Evolutionary conservation across 2,113 vertebrate species (phyloP).

Genomic region (Mohoua ochrocephala): DNA sequence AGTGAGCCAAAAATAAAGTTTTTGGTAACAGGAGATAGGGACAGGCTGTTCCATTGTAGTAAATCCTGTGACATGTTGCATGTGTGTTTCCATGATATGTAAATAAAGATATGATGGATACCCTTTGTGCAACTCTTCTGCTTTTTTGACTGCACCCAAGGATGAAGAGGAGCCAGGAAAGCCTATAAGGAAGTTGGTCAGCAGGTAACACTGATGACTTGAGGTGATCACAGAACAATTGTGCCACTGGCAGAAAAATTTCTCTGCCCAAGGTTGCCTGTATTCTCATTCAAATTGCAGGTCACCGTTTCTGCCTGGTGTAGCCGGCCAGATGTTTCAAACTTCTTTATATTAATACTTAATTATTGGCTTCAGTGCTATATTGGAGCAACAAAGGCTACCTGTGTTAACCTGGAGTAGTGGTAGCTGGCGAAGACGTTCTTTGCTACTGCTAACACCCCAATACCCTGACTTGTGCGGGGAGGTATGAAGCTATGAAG

Average conservation of each 20-base stretch:
- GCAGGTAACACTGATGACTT: not conserved
- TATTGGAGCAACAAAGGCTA: not conserved
- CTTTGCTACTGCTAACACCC: not conserved
- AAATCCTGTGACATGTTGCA: conserved; percentile 55
- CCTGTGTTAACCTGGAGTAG: not conserved
- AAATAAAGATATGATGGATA: conserved; percentile 69
- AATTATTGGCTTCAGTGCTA: not conserved
- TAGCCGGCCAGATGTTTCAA: not conserved
- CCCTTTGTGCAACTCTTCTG: not conserved
- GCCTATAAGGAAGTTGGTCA: not conserved
- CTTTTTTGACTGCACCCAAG: not conserved
- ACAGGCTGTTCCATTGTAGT: not conserved
- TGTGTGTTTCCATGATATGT: conserved; percentile 61
- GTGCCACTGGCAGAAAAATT: not conserved
- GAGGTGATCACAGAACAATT: not conserved
- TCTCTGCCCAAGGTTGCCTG: not conserved
- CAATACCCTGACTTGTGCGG: not conserved
- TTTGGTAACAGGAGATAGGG: conserved; percentile 9
- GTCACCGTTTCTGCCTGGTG: not conserved
- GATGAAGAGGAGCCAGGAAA: not conserved
- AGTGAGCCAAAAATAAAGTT: not conserved
- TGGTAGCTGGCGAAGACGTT: not conserved
- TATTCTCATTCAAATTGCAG: not conserved
- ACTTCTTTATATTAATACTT: not conserved
- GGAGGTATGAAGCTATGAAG: not conserved